Conservation (phyloP, 1,140 invertebrate species). For the Brachionus asplanchnoidis region DNA sequence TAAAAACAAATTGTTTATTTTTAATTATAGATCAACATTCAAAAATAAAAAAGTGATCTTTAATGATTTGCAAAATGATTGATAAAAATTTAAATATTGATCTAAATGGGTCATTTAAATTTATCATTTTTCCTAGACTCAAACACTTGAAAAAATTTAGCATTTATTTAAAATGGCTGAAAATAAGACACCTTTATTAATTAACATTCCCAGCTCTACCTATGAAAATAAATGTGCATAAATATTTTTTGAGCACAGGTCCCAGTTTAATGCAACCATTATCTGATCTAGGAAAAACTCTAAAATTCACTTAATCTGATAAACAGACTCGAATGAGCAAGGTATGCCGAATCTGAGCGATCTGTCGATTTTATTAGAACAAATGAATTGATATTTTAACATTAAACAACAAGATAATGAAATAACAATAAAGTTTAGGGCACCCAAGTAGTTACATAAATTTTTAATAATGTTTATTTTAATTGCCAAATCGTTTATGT, state of each 20-base stretch:
- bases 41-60: not conserved
- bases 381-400: not conserved
- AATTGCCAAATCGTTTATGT: not conserved
- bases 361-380: not conserved
- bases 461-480: conserved; percentile 1
- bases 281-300: not conserved
- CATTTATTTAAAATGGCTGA: not conserved
- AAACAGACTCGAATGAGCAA: not conserved
- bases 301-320: not conserved
- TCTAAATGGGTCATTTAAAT: not conserved
- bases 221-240: not conserved
- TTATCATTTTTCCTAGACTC: not conserved
- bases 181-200: not conserved
- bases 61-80: not conserved
- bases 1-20: not conserved
- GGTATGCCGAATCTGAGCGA: not conserved
- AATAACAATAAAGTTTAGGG: not conserved
- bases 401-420: not conserved
- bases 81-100: not conserved
- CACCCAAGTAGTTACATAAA: not conserved
- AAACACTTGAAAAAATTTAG: not conserved
- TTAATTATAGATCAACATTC: not conserved
- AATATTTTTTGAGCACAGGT: not conserved
- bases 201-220: not conserved
- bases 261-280: not conserved